Base-by-base conservation (phyloP, 2,888 invertebrate genomes). In the Drosophila imparisetae region DNA sequence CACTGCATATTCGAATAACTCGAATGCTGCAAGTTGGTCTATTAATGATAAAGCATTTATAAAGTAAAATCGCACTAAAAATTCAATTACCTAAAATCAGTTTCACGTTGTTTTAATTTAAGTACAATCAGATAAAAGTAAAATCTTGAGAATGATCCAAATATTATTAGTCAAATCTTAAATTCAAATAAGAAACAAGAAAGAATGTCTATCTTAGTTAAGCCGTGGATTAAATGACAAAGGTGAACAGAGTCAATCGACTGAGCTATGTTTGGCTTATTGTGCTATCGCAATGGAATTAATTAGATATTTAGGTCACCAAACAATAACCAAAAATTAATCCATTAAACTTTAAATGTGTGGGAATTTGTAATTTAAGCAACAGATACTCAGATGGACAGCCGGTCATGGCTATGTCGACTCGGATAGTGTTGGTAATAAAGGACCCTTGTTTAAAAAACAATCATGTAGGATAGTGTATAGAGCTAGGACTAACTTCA, bases 1-100 rank as follows among this genome's bases (percentile, higher is more conserved):
- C 27, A 18, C 55, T 62, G 27, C 15, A 27, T 55, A 34, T 52
- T 68, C 45, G n/a, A 48, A 21, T 36, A 61, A 36, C 34, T n/a
- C 8, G 18, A 18, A 42, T 45, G 45, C 36, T 34, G 24, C 11
- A n/a, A 48, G 29, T n/a, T 50, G n/a, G 36, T 15, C 24, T 36
- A 54, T 2, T 52, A 29, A 15, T 60, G 3, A 15, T 34, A 18
- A n/a, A 27, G 15, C 3, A 21, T n/a, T 13, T 29, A 40, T 54
- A 38, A 40, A 29, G n/a, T 21, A 30, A 40, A 13, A 42, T 40
- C 15, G 6, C 24, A 18, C 10, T 30, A 11, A 0, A 21, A 18
- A 21, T 30, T 6, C 7, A 30, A 6, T 15, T 24, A 30, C 15
- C 2, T n/a, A n/a, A 6, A 29, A 27, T 10, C 18, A 15, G 32